Conservation (phyloP, 2,113 vertebrate genomes). For the Laticauda colubrina region DNA sequence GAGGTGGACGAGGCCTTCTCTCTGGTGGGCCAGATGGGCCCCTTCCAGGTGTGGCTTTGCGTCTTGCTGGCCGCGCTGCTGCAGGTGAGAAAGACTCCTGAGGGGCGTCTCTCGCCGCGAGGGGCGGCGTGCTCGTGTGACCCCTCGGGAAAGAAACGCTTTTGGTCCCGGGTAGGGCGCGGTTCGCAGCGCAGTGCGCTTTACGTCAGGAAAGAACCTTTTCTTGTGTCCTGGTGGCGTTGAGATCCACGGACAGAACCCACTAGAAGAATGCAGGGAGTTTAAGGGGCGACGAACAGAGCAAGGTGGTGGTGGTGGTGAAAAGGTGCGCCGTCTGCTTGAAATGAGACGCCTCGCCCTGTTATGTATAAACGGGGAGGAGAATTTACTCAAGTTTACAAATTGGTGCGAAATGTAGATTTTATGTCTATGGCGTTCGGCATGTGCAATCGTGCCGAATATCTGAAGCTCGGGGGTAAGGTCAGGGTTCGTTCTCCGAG, state of each 20-base stretch:
- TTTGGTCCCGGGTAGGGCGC: not conserved
- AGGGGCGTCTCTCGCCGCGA: not conserved
- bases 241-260: not conserved
- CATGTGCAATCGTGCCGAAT: too few species aligned
- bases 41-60: constrained; percentile 76
- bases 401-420: too few species aligned
- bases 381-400: not conserved
- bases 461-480: too few species aligned
- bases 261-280: not conserved
- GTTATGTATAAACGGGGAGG: not conserved
- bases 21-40: constrained; percentile 75
- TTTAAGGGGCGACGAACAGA: not conserved
- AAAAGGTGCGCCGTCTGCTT: not conserved
- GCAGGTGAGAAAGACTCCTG: constrained; percentile 66
- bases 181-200: not conserved
- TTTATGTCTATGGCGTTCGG: too few species aligned
- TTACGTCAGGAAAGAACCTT: not conserved
- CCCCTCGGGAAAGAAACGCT: not conserved
- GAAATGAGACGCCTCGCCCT: not conserved
- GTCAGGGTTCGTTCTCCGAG: too few species aligned
- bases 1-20: constrained; percentile 77
- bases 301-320: not conserved
- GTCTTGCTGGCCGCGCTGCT: constrained; percentile 74
- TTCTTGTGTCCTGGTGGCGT: not conserved
- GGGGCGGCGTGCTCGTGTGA: not conserved